Percentiles rank a stretch among this genome's conserved stretches.
Evolutionary conservation across 2,113 vertebrate species (phyloP).

Genomic region (Montifringilla adamsi): DNA sequence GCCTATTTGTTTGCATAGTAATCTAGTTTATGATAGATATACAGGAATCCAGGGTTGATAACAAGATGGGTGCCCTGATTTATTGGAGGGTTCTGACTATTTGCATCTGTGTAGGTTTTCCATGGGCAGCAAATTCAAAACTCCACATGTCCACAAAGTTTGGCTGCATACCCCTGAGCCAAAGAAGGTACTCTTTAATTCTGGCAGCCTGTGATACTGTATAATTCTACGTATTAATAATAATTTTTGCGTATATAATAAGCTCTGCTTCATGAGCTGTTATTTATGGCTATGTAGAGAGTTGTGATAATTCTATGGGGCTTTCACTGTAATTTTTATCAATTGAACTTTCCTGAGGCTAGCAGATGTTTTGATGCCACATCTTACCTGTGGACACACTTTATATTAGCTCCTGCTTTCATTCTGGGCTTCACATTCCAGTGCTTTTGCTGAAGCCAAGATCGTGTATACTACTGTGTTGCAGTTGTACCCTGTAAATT

Average conservation of each 20-base stretch:
- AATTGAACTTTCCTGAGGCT: neutral
- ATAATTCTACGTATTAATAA: neutral
- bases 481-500: neutral
- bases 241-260: neutral
- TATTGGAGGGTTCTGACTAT: neutral
- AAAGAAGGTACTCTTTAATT: neutral
- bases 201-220: neutral
- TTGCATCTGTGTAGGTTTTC: fast-evolving
- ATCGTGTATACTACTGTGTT: neutral
- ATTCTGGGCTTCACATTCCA: neutral
- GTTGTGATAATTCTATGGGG: neutral
- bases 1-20: neutral
- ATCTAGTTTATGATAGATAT: neutral
- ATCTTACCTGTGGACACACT: neutral
- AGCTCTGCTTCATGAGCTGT: neutral
- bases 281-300: neutral
- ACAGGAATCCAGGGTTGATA: neutral
- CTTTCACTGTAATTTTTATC: neutral
- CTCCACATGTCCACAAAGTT: neutral
- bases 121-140: neutral
- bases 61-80: neutral
- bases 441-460: neutral
- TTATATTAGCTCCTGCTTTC: neutral
- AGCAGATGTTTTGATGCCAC: neutral
- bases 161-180: neutral